Percentiles rank a stretch among this genome's conserved stretches.
phyloP scores from a whole-genome alignment of 2,888 invertebrate species.

The Ariolimax columbianus region DNA sequence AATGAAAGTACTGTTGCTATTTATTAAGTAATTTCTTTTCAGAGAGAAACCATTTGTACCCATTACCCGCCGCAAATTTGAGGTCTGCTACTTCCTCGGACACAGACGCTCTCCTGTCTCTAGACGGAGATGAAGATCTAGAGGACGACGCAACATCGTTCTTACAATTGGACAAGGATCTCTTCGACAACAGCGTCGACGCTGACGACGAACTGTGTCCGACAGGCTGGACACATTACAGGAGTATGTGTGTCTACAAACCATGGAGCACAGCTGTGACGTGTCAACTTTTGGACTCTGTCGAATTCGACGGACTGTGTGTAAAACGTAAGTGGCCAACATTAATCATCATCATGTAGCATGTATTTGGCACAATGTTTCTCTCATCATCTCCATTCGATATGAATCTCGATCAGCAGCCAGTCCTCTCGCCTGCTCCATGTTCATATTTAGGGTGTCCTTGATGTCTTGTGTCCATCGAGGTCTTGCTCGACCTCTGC shows the following conservation, averaged over 20 bases:
- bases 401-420: too few relatives aligned
- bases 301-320: slow-evolving; percentile 45
- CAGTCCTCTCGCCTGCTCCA: too few relatives aligned
- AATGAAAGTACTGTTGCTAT: too few relatives aligned
- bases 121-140: not conserved
- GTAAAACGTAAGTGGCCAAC: slow-evolving; percentile 40
- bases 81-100: not conserved
- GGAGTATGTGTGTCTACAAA: slow-evolving; percentile 43
- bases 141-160: not conserved
- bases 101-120: not conserved
- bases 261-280: slow-evolving; percentile 18
- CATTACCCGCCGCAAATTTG: not conserved
- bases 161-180: not conserved
- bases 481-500: too few relatives aligned
- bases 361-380: too few relatives aligned
- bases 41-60: not conserved
- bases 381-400: too few relatives aligned
- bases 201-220: slow-evolving; percentile 10
- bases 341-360: too few relatives aligned
- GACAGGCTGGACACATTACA: slow-evolving; percentile 37
- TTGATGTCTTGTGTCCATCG: too few relatives aligned
- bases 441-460: too few relatives aligned
- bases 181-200: not conserved
- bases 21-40: not conserved
- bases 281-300: slow-evolving; percentile 29